Conservation (phyloP, 2,113 vertebrate genomes). For the Pao palembangensis region DNA sequence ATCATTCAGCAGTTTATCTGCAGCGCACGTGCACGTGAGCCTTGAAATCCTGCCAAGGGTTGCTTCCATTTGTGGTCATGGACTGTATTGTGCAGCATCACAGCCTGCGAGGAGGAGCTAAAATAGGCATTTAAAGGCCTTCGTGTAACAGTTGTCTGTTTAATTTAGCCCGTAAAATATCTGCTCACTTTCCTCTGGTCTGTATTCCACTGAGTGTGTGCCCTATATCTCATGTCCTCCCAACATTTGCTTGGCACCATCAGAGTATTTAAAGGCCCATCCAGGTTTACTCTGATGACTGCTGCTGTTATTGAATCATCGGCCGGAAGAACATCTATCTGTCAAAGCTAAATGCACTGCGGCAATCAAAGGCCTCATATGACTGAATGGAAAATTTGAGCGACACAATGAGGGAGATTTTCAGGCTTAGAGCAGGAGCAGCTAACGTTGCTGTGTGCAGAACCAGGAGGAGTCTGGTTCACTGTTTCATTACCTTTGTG, state of each 20-base stretch:
- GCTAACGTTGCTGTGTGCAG: constrained; percentile 5
- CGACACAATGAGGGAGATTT: background rate
- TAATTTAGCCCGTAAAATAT: constrained; percentile 68
- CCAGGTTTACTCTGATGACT: constrained; percentile 32
- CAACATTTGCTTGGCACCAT: constrained; percentile 51
- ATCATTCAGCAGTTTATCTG: constrained; percentile 13
- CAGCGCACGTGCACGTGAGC: constrained; percentile 51
- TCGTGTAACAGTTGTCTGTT: constrained; percentile 68
- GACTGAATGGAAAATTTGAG: constrained; percentile 26
- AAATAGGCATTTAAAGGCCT: constrained; percentile 54
- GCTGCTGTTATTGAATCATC: constrained; percentile 25
- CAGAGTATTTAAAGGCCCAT: constrained; percentile 48
- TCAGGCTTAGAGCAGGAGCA: background rate
- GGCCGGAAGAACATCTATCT: constrained; percentile 24
- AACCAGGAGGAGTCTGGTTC: constrained; percentile 9
- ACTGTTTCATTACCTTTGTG: constrained; percentile 3
- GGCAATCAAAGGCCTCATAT: constrained; percentile 4
- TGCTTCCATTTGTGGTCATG: constrained; percentile 59
- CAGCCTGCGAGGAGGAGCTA: constrained; percentile 57
- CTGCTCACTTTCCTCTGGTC: constrained; percentile 48
- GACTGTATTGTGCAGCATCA: constrained; percentile 43
- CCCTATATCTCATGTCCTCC: constrained; percentile 49
- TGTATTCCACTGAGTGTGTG: constrained; percentile 46
- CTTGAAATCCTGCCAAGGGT: constrained; percentile 52
- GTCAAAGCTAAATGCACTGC: constrained; percentile 22